Conservation (phyloP, 2,888 invertebrate species). For the Plagodis pulveraria region DNA sequence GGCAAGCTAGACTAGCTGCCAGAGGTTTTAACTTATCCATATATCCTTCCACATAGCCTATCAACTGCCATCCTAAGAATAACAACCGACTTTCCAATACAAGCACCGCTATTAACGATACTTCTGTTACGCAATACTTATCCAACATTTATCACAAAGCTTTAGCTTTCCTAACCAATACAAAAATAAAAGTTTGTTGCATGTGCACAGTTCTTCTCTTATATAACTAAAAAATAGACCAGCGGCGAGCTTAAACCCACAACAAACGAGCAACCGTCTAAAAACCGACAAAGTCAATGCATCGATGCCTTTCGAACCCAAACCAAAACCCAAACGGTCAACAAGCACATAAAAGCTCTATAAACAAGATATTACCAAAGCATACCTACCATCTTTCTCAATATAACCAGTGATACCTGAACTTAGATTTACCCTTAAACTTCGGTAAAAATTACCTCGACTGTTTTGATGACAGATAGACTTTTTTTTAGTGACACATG, state of each 20-base stretch:
- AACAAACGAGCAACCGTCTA: constrained; percentile 1
- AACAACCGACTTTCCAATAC: too few species aligned
- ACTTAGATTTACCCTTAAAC: neutral
- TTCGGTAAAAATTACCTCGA: neutral
- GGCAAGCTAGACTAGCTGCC: too few species aligned
- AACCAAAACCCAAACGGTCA: constrained; percentile 23
- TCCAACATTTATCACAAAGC: too few species aligned
- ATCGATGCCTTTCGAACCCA: constrained; percentile 18
- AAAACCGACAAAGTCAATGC: constrained; percentile 16
- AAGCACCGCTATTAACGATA: too few species aligned
- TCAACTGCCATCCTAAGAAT: too few species aligned
- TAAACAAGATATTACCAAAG: constrained; percentile 29
- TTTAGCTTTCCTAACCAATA: too few species aligned
- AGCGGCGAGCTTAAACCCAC: neutral
- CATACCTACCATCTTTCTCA: constrained; percentile 32
- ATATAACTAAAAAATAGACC: too few species aligned
- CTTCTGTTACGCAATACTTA: too few species aligned
- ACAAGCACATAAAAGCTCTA: constrained; percentile 27
- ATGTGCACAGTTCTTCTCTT: too few species aligned
- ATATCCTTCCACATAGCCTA: too few species aligned
- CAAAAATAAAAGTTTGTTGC: too few species aligned
- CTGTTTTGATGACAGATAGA: neutral
- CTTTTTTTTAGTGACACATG: neutral
- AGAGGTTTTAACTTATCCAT: too few species aligned
- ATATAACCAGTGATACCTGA: constrained; percentile 28